Evolutionary conservation across 2,113 vertebrate species (phyloP).

Genomic region (Platysteira castanea): DNA sequence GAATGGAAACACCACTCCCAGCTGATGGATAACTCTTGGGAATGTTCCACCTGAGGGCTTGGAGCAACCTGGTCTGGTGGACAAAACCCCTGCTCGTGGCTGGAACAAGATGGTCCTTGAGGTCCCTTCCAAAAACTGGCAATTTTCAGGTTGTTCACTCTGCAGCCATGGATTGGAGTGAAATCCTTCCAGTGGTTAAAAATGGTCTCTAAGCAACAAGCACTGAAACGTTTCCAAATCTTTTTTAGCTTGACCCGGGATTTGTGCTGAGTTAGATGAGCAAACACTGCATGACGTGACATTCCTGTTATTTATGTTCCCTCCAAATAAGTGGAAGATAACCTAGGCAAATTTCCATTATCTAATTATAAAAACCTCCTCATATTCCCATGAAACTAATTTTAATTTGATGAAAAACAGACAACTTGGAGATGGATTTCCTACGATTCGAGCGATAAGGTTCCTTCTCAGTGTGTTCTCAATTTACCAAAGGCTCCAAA

Average conservation of each 20-base stretch:
- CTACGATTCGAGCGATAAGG: slow-evolving; percentile 49
- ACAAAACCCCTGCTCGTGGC: not conserved
- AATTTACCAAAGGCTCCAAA: slow-evolving; percentile 64
- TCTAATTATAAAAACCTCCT: slow-evolving; percentile 73
- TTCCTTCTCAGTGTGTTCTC: slow-evolving; percentile 64
- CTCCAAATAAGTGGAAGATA: slow-evolving; percentile 59
- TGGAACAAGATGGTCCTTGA: not conserved
- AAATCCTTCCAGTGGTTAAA: slow-evolving; percentile 30
- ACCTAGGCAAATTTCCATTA: slow-evolving; percentile 68
- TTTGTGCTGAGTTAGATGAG: slow-evolving; percentile 60
- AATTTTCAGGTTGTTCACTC: not conserved
- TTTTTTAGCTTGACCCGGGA: slow-evolving; percentile 40
- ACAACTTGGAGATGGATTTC: slow-evolving; percentile 67
- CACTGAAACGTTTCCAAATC: slow-evolving; percentile 25
- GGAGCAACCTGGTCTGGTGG: not conserved
- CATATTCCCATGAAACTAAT: slow-evolving; percentile 74
- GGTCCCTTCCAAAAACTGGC: not conserved
- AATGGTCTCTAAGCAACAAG: slow-evolving; percentile 45
- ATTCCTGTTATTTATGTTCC: slow-evolving; percentile 58
- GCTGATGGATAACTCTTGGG: not conserved
- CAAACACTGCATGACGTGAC: slow-evolving; percentile 36
- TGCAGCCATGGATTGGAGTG: not conserved
- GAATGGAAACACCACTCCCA: not conserved
- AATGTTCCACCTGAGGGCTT: not conserved
- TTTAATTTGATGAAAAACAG: slow-evolving; percentile 74